These are phyloP conservation scores for Latheticus oryzae DNA, from an alignment of 2,888 invertebrate species.

Conservation along the genomic window DNA sequence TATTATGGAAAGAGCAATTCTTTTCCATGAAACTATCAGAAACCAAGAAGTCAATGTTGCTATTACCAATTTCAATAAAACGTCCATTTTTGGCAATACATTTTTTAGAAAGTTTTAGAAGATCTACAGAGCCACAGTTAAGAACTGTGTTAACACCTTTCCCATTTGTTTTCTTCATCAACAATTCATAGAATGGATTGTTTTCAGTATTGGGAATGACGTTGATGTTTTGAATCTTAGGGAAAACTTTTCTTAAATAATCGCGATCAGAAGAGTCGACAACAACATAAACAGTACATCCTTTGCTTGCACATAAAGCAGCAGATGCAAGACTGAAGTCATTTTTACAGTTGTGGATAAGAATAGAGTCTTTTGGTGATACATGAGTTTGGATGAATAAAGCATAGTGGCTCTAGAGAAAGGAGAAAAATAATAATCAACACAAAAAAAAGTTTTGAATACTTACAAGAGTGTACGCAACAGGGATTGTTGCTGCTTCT, in stretches of 20 bases:
- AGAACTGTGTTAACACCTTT: conserved; percentile 72
- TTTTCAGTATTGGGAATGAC: conserved; percentile 70
- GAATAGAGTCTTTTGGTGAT: conserved; percentile 44
- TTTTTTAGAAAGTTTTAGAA: conserved; percentile 65
- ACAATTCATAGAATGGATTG: conserved; percentile 58
- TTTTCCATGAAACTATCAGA: conserved; percentile 28
- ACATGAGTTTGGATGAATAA: conserved; percentile 45
- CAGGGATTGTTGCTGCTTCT: conserved; percentile 75
- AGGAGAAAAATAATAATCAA: background rate
- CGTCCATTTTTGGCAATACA: conserved; percentile 63
- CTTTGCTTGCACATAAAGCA: conserved; percentile 85
- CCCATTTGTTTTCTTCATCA: conserved; percentile 69
- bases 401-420: conserved; percentile 50
- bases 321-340: conserved; percentile 97
- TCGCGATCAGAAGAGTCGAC: conserved; percentile 85
- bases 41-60: conserved; percentile 2
- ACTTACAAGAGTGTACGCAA: conserved; percentile 71
- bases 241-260: conserved; percentile 85
- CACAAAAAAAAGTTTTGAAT: background rate
- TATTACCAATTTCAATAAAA: conserved; percentile 73
- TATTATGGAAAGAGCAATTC: conserved; percentile 26
- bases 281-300: conserved; percentile 88
- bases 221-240: conserved; percentile 77
- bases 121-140: conserved; percentile 73
- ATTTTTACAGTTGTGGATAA: conserved; percentile 68